Conservation (phyloP, 2,888 invertebrate genomes). For the Coelopa pilipes region DNA sequence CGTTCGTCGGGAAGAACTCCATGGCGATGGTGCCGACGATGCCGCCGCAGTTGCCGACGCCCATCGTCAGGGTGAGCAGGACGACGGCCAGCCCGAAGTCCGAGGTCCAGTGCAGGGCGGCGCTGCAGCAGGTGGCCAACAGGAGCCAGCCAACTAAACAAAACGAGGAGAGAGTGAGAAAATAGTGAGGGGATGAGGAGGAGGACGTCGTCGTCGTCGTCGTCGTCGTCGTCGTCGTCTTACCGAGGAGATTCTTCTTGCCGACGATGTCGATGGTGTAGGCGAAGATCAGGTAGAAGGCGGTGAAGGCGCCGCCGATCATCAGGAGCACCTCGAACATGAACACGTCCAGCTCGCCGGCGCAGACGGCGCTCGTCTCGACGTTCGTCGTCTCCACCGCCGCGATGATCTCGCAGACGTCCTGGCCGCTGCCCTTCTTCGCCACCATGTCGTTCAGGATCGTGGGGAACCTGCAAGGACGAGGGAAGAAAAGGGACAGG, state of each 20-base stretch:
- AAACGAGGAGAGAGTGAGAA: too few species aligned
- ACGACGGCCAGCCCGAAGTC: constrained; percentile 72
- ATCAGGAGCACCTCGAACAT: constrained; percentile 76
- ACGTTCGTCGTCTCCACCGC: constrained; percentile 38
- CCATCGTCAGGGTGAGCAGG: constrained; percentile 70
- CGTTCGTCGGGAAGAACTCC: constrained; percentile 72
- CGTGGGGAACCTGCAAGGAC: constrained; percentile 57
- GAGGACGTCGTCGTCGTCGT: not conserved
- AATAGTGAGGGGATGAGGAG: too few species aligned
- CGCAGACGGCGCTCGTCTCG: constrained; percentile 61
- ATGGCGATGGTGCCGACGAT: constrained; percentile 72
- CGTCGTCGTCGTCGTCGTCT: too few species aligned
- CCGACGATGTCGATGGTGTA: constrained; percentile 71
- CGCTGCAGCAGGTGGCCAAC: constrained; percentile 70
- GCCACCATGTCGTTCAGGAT: constrained; percentile 59
- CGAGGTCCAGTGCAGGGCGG: constrained; percentile 72
- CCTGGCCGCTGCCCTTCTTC: constrained; percentile 61
- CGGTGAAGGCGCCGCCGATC: constrained; percentile 74
- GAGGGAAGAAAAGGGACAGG: too few species aligned
- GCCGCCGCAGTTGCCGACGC: constrained; percentile 71
- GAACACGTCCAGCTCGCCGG: constrained; percentile 70
- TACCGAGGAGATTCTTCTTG: constrained; percentile 71
- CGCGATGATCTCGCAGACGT: constrained; percentile 52
- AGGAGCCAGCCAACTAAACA: constrained; percentile 65
- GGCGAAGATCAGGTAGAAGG: constrained; percentile 75